These are phyloP conservation scores for Pangasius macronema DNA, from an alignment of 2,797 vertebrate species.

Conservation along the genomic window DNA sequence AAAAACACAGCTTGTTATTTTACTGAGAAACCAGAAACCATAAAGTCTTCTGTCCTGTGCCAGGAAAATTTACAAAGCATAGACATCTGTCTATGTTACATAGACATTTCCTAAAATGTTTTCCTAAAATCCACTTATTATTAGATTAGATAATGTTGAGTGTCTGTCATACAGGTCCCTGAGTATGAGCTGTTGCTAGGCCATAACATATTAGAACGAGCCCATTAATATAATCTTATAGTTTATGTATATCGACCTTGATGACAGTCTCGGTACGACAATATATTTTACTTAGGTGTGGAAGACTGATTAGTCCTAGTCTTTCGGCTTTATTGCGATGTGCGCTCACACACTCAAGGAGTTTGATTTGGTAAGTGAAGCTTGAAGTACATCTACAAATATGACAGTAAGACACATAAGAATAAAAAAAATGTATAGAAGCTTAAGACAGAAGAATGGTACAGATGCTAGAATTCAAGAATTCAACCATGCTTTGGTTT, in stretches of 20 bases:
- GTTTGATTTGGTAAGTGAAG: no score
- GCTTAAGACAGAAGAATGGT: no score
- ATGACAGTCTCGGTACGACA: no score
- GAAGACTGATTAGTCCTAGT: no score
- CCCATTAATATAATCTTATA: neutral
- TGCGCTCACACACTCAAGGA: no score
- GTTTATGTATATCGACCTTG: no score
- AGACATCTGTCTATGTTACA: neutral
- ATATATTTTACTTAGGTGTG: no score
- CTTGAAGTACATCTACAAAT: no score
- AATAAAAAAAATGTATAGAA: no score
- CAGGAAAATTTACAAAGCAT: neutral
- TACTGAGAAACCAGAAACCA: neutral
- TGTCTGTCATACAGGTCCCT: neutral
- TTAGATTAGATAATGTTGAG: neutral
- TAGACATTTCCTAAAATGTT: neutral
- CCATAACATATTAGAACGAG: neutral
- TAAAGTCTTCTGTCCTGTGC: neutral
- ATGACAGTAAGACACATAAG: no score
- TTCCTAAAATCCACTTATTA: neutral
- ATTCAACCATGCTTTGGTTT: neutral
- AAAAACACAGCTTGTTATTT: slow-evolving; percentile 1
- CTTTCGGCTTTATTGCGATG: no score
- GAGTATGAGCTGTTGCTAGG: neutral
- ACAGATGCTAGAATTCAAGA: neutral